Conservation (phyloP, 2,797 vertebrate genomes). For the Poeciliopsis infans region DNA sequence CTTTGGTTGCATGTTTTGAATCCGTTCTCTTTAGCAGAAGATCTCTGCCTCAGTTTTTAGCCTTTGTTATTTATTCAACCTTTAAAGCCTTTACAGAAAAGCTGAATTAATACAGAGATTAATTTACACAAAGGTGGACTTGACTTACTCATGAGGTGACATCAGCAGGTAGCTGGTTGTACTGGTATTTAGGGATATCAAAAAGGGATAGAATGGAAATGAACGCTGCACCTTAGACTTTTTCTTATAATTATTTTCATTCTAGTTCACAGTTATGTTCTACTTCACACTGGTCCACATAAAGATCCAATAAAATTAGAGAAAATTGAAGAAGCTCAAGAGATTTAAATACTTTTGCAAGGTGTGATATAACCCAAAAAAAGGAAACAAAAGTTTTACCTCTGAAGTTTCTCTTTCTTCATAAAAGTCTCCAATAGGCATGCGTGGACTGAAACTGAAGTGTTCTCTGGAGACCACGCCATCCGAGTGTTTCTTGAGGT, state of each 20-base stretch:
- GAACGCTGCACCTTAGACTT: not conserved
- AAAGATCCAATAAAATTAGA: not conserved
- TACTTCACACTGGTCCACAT: not conserved
- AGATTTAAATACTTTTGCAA: not conserved
- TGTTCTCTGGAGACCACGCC: constrained; percentile 90
- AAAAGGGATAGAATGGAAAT: not conserved
- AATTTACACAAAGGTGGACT: not conserved
- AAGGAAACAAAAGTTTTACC: constrained; percentile 72
- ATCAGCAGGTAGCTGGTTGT: not conserved
- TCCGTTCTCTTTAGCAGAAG: not conserved
- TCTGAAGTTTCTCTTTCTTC: constrained; percentile 91
- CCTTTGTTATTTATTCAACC: not conserved
- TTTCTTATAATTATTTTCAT: not conserved
- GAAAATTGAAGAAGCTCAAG: not conserved
- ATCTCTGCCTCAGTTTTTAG: not conserved
- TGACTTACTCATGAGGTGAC: not conserved
- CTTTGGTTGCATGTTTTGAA: not conserved
- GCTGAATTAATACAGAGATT: not conserved
- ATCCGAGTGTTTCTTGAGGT: constrained; percentile 89
- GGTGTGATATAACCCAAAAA: not conserved
- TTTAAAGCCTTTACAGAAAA: not conserved
- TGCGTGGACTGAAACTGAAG: constrained; percentile 98
- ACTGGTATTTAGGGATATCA: not conserved
- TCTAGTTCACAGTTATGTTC: not conserved
- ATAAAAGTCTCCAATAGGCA: constrained; percentile 96